Base-by-base conservation (phyloP, 2,113 vertebrate genomes). In the Cynopterus brachyotis region DNA sequence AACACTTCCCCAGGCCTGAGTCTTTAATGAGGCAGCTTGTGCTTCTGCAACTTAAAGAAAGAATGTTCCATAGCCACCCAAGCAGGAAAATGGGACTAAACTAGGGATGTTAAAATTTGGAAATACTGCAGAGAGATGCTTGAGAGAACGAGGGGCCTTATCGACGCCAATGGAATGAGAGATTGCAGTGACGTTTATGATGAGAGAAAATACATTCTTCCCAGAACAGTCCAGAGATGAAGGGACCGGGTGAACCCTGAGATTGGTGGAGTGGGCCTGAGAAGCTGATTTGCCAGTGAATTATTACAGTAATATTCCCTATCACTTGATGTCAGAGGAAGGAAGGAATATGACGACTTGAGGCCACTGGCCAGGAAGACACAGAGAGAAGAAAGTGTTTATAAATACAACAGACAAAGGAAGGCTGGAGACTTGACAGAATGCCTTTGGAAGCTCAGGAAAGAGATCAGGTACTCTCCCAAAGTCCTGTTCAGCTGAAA, bases 401-500 rank as follows among this genome's bases (percentile, higher is more conserved):
- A 37, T 30, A 53, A 79, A 75, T 11, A 55, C 32, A 78, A 19
- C 11, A 67, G 91, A 69, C 42, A 88, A 32, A 94, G 32, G 85
- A 76, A 94, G 55, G 62, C 50, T 76, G 84, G 45, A 93, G 60
- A 81, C 24, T 59, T 53, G 57, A 69, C 76, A 62, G 91, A 94
- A 91, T 73, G 88, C 84, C 88, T 96, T 64, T 55, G 59, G 80
- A 75, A 92, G 70, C 87, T 85, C 72, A 86, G 62, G 53, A 85
- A 62, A 96, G 83, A 70, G 80, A 92, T 69, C 66, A 81, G 84
- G 67, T 53, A 45, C 50, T 96, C 82, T 89, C 57, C 55, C 87
- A 57, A 60, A 92, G 69, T 92, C 87, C 35, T 94, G 76, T 91
- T 67, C 57, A 42, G 64, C 91, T 95, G 92, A 88, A 96, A 94